phyloP scores from a whole-genome alignment of 2,888 invertebrate species.

The Thyatira batis region DNA sequence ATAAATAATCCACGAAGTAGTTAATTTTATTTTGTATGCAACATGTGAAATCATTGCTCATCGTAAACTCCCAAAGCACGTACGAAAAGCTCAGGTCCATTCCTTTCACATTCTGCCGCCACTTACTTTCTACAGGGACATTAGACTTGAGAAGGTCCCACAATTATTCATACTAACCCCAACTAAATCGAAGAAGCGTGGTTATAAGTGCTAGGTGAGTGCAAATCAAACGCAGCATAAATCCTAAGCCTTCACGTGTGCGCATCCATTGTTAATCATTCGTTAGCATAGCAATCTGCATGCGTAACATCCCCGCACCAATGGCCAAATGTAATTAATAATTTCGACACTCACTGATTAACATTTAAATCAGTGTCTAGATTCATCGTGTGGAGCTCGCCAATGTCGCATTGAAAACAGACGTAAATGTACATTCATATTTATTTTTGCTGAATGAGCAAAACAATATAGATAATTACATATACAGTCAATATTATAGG shows the following conservation, averaged over 20 bases:
- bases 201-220: neutral
- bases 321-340: slow-evolving; percentile 75
- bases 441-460: neutral
- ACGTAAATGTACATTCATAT: neutral
- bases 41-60: neutral
- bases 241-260: slow-evolving; percentile 23
- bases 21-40: neutral
- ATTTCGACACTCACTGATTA: slow-evolving; percentile 79
- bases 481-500: neutral
- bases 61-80: slow-evolving; percentile 22
- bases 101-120: neutral
- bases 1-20: neutral
- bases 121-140: neutral
- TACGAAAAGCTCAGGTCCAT: slow-evolving; percentile 7
- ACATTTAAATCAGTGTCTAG: slow-evolving; percentile 70
- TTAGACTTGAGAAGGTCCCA: neutral
- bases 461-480: neutral
- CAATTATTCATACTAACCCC: neutral
- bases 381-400: slow-evolving; percentile 37
- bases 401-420: slow-evolving; percentile 9
- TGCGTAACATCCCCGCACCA: slow-evolving; percentile 64
- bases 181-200: neutral
- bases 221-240: slow-evolving; percentile 3
- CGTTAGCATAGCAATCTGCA: slow-evolving; percentile 80
- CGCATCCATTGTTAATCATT: slow-evolving; percentile 77